phyloP scores from a whole-genome alignment of 2,797 vertebrate genomes.

The Crenuchus spilurus region DNA sequence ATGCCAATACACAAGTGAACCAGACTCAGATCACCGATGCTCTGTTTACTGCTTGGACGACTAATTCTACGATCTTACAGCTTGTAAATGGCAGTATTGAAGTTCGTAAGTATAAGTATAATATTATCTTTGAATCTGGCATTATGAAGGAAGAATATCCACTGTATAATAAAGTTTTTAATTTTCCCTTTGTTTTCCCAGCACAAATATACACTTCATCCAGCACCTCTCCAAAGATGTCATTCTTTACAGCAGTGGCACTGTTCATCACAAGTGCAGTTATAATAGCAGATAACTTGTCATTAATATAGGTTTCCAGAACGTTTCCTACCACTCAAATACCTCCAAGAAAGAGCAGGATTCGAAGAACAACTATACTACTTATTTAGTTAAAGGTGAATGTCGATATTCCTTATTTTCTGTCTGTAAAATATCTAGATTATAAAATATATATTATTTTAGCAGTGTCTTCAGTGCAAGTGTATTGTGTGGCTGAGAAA shows the following conservation, averaged over 20 bases:
- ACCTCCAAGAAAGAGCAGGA: not conserved
- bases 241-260: not conserved
- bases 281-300: constrained; percentile 19
- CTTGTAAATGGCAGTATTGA: not conserved
- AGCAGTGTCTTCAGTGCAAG: no score
- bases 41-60: not conserved
- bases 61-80: fast-evolving
- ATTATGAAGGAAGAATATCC: not conserved
- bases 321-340: not conserved
- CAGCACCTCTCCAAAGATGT: not conserved
- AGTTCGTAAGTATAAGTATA: constrained; percentile 9
- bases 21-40: not conserved
- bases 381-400: no score
- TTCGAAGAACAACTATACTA: no score
- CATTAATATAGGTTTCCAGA: not conserved
- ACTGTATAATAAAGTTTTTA: not conserved
- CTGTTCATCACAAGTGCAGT: not conserved
- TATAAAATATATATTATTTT: no score
- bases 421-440: no score
- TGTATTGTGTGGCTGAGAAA: no score
- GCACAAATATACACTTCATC: not conserved
- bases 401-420: no score
- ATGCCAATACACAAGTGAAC: no score
- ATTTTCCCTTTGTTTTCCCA: not conserved
- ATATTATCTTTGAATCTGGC: not conserved